These are phyloP conservation scores for Gryllus bimaculatus DNA, from an alignment of 1,140 invertebrate genomes.

Conservation along the genomic window DNA sequence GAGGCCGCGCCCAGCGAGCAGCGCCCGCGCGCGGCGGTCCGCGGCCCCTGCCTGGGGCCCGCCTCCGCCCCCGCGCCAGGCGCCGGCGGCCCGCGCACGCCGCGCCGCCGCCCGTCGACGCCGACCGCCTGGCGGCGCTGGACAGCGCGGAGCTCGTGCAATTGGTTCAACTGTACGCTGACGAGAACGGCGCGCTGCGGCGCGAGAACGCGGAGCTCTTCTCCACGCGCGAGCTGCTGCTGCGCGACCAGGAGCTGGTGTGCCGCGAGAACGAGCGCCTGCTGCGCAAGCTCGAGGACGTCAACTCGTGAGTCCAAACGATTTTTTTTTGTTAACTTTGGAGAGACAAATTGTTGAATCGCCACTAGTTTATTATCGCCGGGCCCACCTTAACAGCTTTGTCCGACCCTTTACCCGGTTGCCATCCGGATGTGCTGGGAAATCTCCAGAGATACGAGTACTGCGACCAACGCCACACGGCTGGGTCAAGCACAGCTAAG, in stretches of 20 bases:
- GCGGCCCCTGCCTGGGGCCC: constrained; percentile 8
- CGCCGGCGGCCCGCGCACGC: constrained; percentile 22
- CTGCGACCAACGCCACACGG: no score
- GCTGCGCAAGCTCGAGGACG: constrained; percentile 76
- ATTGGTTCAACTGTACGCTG: constrained; percentile 65
- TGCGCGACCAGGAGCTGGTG: constrained; percentile 80
- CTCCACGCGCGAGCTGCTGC: constrained; percentile 61
- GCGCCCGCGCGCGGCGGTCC: no score
- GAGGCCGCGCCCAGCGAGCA: no score
- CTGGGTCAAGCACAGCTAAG: no score
- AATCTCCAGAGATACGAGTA: no score
- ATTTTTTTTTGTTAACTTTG: no score
- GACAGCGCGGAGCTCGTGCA: constrained; percentile 60
- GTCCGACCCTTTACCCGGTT: no score
- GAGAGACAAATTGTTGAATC: no score
- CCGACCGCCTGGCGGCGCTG: constrained; percentile 60
- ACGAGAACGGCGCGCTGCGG: constrained; percentile 77
- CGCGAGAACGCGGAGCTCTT: constrained; percentile 82
- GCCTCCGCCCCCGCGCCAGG: neutral
- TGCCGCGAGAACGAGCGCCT: constrained; percentile 84
- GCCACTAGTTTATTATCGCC: no score
- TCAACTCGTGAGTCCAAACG: constrained; percentile 58
- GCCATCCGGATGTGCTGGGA: no score
- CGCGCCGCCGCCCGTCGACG: constrained; percentile 50
- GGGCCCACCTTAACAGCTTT: no score